Conservation (phyloP, 1,140 invertebrate genomes). For the Solen grandis region DNA sequence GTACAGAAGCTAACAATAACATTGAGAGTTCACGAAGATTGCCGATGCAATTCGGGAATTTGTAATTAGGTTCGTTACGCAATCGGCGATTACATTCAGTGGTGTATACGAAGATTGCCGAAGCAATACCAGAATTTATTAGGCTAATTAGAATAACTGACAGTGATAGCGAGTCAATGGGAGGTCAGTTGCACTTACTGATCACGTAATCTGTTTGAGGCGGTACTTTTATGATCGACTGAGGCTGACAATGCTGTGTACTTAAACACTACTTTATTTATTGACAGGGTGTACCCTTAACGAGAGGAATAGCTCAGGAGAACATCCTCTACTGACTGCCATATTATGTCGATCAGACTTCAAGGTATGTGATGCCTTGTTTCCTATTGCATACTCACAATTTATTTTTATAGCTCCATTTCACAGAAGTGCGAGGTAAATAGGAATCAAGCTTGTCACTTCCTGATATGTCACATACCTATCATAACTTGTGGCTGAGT, state of each 20-base stretch:
- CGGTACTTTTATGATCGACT: background rate
- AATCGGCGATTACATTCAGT: too few species aligned
- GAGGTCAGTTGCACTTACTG: background rate
- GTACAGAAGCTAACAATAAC: too few species aligned
- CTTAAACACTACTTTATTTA: background rate
- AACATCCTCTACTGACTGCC: constrained; percentile 68
- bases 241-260: background rate
- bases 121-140: background rate
- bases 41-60: too few species aligned
- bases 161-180: background rate
- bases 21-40: too few species aligned
- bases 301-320: constrained; percentile 66
- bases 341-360: constrained; percentile 64
- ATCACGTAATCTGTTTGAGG: background rate
- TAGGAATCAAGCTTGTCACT: background rate
- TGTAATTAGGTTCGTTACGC: too few species aligned
- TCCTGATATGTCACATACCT: background rate
- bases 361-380: constrained; percentile 54
- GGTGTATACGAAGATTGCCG: background rate
- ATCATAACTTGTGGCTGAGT: too few species aligned
- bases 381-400: background rate
- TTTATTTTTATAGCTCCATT: background rate
- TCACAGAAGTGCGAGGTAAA: background rate
- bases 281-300: constrained; percentile 72
- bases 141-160: background rate